Base-by-base conservation (phyloP, 2,113 vertebrate species). In the Cettia cetti region DNA sequence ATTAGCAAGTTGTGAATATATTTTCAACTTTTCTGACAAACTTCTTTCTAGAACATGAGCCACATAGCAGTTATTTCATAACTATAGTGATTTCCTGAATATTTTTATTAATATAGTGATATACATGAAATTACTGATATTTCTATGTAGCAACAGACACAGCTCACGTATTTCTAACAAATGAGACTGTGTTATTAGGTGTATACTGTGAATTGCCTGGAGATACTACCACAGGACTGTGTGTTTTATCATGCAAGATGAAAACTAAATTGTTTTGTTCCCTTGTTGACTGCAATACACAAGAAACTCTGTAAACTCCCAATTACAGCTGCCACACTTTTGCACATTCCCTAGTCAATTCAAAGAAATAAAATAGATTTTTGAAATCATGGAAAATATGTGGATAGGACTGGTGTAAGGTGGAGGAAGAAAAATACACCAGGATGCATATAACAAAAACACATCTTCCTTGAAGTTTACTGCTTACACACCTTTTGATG, bases 231-330 rank as follows among this genome's bases (percentile, higher is more conserved):
- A 10, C 33, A 76, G 72, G 92, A 87, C 59, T 54, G 5, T 84
- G 64, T 79, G 83, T 92, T 95, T 90, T 86, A 89, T 86, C 86
- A 88, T 86, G 33, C 24, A 86, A 68, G 74, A 57, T 96, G 93
- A 88, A 95, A 95, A 84, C 37, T 6, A 80, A 94, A 90, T 71
- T 90, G 61, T 84, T 92, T 92, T 89, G 26, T 82, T 94, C 77
- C 50, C 31, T 42, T 52, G 33, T 57, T 88, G 86, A 71, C 69
- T 80, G 61, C 71, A 95, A 49, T 57, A 72, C 77, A 75, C 52
- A 72, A 63, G 23, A 37, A 80, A 80, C 30, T 92, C 74, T 71
- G 37, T 85, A 78, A 91, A 95, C 47, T 88, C 45, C 49, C 90
- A 91, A 47, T 97, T 90, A 90, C 53, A 94, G 45, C 71, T 94